These are phyloP conservation scores for Paraescarpia echinospica DNA, from an alignment of 1,140 invertebrate genomes.

Conservation along the genomic window DNA sequence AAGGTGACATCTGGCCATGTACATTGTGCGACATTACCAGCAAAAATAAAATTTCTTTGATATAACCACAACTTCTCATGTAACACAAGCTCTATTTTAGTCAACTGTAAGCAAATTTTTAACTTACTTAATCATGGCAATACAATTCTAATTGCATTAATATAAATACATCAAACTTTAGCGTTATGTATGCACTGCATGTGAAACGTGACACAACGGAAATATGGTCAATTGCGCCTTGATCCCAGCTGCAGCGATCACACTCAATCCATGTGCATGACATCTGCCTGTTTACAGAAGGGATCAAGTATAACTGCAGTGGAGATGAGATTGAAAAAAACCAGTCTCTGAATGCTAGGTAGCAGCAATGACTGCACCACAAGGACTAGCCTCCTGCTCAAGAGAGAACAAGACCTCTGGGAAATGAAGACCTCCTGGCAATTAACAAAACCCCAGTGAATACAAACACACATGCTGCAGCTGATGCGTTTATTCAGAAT, in stretches of 20 bases:
- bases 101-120: not conserved
- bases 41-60: not conserved
- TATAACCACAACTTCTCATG: not conserved
- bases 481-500: not conserved
- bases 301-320: not conserved
- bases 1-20: not conserved
- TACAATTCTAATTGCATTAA: not conserved
- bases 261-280: not conserved
- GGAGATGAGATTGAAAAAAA: not conserved
- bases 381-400: not conserved
- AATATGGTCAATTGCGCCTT: no score
- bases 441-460: not conserved
- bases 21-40: not conserved
- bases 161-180: not conserved
- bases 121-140: not conserved
- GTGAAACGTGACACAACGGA: not conserved
- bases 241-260: not conserved
- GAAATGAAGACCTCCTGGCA: not conserved
- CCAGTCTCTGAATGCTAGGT: not conserved
- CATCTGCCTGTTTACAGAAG: not conserved
- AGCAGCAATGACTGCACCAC: not conserved
- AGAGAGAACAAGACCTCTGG: not conserved
- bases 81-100: not conserved
- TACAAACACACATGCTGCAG: not conserved
- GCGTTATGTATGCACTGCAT: not conserved